phyloP scores from a whole-genome alignment of 2,113 vertebrate genomes.

The Channa argus region DNA sequence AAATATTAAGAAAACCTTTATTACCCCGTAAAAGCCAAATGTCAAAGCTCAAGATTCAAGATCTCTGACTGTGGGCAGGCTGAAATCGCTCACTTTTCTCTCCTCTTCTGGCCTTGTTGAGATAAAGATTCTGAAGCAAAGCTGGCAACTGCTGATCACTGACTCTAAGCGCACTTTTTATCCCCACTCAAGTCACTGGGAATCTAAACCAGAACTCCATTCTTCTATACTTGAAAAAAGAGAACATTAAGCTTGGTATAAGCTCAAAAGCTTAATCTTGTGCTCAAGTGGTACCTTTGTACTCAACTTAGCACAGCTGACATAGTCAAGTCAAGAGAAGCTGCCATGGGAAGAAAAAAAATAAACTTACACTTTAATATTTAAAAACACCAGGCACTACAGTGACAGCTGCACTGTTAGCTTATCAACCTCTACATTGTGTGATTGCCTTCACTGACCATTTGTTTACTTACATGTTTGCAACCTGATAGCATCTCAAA shows the following conservation, averaged over 20 bases:
- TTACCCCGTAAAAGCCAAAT: slow-evolving; percentile 10
- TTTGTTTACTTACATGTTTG: slow-evolving; percentile 16
- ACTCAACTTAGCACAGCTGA: slow-evolving; percentile 49
- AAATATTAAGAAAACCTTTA: slow-evolving; percentile 34
- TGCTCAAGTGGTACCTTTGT: slow-evolving; percentile 46
- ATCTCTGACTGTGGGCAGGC: slow-evolving; percentile 21
- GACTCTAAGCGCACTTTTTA: slow-evolving; percentile 66
- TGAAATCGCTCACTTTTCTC: slow-evolving; percentile 54
- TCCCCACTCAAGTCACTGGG: slow-evolving; percentile 64
- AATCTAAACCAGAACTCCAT: slow-evolving; percentile 51
- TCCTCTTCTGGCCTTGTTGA: slow-evolving; percentile 52
- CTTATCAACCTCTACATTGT: slow-evolving; percentile 1
- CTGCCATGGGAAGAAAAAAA: slow-evolving; percentile 17
- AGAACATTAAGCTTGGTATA: slow-evolving; percentile 38
- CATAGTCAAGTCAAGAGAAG: slow-evolving; percentile 36
- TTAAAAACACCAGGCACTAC: slow-evolving; percentile 5
- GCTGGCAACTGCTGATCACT: slow-evolving; percentile 63
- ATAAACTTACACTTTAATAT: neutral
- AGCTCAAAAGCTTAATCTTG: slow-evolving; percentile 60
- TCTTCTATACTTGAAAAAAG: slow-evolving; percentile 45
- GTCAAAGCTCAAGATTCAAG: slow-evolving; percentile 28
- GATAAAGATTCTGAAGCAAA: slow-evolving; percentile 68
- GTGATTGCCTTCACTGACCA: slow-evolving; percentile 13
- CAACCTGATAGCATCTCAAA: slow-evolving; percentile 26
- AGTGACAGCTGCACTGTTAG: neutral